Evolutionary conservation across 2,888 invertebrate genomes (phyloP).

Genomic region (Anodontia alba): DNA sequence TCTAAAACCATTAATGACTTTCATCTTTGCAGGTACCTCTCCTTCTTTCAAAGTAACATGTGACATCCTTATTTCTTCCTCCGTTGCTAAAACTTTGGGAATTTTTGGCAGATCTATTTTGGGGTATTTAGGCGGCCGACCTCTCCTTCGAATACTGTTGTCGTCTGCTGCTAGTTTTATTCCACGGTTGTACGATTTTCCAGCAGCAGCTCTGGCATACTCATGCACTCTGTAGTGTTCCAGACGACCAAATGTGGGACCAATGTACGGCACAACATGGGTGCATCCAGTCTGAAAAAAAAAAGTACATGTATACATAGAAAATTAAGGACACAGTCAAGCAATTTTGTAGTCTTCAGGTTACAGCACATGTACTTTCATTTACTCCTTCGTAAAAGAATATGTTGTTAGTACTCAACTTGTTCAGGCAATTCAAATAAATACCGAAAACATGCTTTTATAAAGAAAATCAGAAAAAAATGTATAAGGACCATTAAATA

Average conservation of each 20-base stretch:
- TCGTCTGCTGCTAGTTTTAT: conserved; percentile 53
- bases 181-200: conserved; percentile 64
- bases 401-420: too few species aligned
- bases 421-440: too few species aligned
- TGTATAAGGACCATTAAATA: too few species aligned
- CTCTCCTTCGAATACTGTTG: conserved; percentile 91
- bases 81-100: conserved; percentile 79
- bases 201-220: conserved; percentile 86
- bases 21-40: conserved; percentile 45
- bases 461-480: too few species aligned
- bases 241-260: conserved; percentile 86
- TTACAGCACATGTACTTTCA: too few species aligned
- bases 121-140: conserved; percentile 97
- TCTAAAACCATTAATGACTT: conserved; percentile 78
- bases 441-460: too few species aligned
- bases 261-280: conserved; percentile 86
- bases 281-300: conserved; percentile 77
- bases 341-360: too few species aligned
- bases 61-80: conserved; percentile 73
- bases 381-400: too few species aligned
- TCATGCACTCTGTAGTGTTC: conserved; percentile 95
- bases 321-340: not conserved
- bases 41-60: conserved; percentile 40
- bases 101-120: conserved; percentile 79
- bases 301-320: not conserved